Conservation (phyloP, 1,140 invertebrate genomes). For the Cecropterus lyciades region DNA sequence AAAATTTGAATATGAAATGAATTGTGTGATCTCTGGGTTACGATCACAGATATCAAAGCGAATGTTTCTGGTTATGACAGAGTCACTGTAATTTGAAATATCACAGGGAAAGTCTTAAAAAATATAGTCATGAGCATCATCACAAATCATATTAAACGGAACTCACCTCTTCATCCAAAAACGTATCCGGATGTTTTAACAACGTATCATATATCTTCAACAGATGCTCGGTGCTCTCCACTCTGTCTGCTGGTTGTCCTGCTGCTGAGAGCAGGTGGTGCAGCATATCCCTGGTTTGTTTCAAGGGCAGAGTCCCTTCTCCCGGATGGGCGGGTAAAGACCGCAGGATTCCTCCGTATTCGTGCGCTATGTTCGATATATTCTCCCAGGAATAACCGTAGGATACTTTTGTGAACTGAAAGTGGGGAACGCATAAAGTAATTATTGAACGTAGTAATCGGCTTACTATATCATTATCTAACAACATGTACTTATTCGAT, state of each 20-base stretch:
- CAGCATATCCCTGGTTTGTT: conserved; percentile 63
- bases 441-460: too few species aligned
- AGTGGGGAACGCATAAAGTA: too few species aligned
- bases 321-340: conserved; percentile 84
- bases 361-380: conserved; percentile 68
- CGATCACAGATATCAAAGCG: too few species aligned
- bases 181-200: conserved; percentile 72
- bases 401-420: conserved; percentile 86
- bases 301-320: conserved; percentile 76
- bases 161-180: conserved; percentile 74
- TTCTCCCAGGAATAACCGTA: conserved; percentile 88
- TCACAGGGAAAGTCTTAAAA: too few species aligned
- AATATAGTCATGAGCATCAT: too few species aligned
- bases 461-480: too few species aligned
- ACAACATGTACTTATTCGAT: too few species aligned
- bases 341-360: conserved; percentile 82
- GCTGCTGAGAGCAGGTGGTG: conserved; percentile 67
- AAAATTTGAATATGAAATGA: too few species aligned
- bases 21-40: too few species aligned
- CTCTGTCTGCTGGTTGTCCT: conserved; percentile 53
- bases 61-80: too few species aligned
- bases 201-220: conserved; percentile 70
- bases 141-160: too few species aligned
- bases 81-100: too few species aligned
- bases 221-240: conserved; percentile 57